Percentiles rank a stretch among this genome's conserved stretches.
These are phyloP conservation scores for Ypsolopha scabrella DNA, from an alignment of 2,888 invertebrate species.

Conservation along the genomic window DNA sequence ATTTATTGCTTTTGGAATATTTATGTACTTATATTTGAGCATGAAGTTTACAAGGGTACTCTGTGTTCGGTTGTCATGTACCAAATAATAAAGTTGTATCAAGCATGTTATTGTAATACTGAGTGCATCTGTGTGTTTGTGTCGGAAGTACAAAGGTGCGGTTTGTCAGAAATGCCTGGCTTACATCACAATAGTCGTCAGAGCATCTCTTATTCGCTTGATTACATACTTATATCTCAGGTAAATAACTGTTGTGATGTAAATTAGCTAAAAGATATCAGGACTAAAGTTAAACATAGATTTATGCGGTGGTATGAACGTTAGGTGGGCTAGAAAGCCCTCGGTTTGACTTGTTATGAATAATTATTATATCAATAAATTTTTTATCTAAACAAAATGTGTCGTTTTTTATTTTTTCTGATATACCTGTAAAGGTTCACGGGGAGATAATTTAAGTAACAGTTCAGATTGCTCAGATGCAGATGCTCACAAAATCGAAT, in stretches of 20 bases:
- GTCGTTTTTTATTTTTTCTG: conserved; percentile 8
- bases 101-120: conserved; percentile 18
- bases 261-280: not conserved
- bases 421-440: too few species aligned
- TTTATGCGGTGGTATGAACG: conserved; percentile 15
- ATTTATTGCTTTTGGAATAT: conserved; percentile 16
- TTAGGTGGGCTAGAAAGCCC: conserved; percentile 4
- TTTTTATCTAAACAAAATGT: conserved; percentile 50
- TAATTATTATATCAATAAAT: conserved; percentile 67
- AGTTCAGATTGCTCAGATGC: too few species aligned
- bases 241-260: too few species aligned
- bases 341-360: conserved; percentile 56
- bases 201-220: too few species aligned
- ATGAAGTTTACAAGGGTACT: conserved; percentile 20
- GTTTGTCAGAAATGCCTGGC: not conserved
- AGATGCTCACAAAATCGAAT: too few species aligned
- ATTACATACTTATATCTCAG: too few species aligned
- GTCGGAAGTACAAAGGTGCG: conserved; percentile 38
- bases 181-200: not conserved
- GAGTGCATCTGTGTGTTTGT: conserved; percentile 20
- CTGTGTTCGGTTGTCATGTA: conserved; percentile 20
- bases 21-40: conserved; percentile 17
- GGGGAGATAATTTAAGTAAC: too few species aligned
- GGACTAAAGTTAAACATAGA: conserved; percentile 19
- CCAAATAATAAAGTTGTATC: conserved; percentile 27